Base-by-base conservation (phyloP, 1,140 invertebrate genomes). In the Camponotus floridanus region DNA sequence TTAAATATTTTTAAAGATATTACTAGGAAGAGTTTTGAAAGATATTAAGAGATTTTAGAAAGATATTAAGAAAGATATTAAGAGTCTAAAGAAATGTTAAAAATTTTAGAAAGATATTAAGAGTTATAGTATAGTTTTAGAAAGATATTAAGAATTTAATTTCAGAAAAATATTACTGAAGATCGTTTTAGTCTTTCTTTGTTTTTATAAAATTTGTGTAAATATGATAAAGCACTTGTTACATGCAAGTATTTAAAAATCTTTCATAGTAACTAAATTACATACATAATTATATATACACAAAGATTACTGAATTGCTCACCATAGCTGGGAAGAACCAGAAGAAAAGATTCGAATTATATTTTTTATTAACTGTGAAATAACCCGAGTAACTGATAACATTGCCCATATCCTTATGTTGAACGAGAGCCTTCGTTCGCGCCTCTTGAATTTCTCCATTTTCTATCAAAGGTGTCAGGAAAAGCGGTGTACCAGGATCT, bases 301-400 rank as follows among this genome's bases (percentile, higher is more conserved):
- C 21, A 57, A 73, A 5, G 31, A 71, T 18, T 57, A 8, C 33
- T 42, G 26, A 65, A 42, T 26, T 78, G 86, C 86, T 91, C 59
- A 94, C 94, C 92, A 95, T 79, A 9, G 97, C 97, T 0, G 98
- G 98, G 92, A 98, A 98, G 90, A 98, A 98, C 98, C 98, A 98
- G 94, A 98, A 98, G 95, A 98, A 98, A 87, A 98, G 96, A 92
- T 98, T 98, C 0, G 98, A 98, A 89, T 98, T 97, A 91, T 96
- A 97, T 57, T 96, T 92, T 87, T 97, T 96, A 90, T 98, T 97
- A 4, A 98, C 97, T 0, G 97, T 98, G 11, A 98, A 94, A 89
- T 96, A 98, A 1, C 97, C 97, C 13, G 96, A 95, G 88, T 97
- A 97, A 70, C 96, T 96, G 42, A 87, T 92, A 4, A 96, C 86